A percentile compares a stretch with the other conserved stretches of the same genome.
These are phyloP conservation scores for Siniperca obscura DNA, from an alignment of 2,797 vertebrate species.

Conservation along the genomic window DNA sequence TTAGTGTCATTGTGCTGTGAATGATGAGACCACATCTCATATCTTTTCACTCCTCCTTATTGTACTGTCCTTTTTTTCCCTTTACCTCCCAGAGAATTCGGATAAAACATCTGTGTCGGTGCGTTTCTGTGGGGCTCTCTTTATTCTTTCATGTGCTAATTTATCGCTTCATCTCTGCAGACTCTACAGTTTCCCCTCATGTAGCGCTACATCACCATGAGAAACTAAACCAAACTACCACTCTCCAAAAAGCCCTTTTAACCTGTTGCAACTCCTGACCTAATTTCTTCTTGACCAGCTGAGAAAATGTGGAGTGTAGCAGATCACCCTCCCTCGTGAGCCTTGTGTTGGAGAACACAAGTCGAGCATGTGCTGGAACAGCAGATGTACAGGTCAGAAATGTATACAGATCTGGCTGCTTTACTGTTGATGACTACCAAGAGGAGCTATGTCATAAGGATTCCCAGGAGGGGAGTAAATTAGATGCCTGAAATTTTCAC, in stretches of 20 bases:
- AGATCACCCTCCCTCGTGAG: conserved; percentile 68
- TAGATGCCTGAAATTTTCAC: conserved; percentile 64
- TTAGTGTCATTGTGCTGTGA: conserved; percentile 57
- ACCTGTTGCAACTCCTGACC: conserved; percentile 80
- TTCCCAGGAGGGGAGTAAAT: conserved; percentile 69
- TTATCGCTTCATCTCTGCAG: conserved; percentile 52
- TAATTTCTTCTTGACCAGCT: conserved; percentile 77
- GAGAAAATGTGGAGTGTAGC: conserved; percentile 68
- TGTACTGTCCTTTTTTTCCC: conserved; percentile 22
- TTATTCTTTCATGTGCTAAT: conserved; percentile 52
- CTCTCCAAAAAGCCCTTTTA: conserved; percentile 70
- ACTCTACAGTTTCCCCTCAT: conserved; percentile 37
- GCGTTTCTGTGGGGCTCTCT: conserved; percentile 32
- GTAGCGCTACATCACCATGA: conserved; percentile 55
- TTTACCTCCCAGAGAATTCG: conserved; percentile 35
- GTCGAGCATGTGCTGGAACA: conserved; percentile 66
- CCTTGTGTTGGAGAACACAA: conserved; percentile 68
- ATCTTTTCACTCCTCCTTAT: conserved; percentile 43
- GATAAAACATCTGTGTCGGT: conserved; percentile 52
- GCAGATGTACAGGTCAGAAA: conserved; percentile 66
- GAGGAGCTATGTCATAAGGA: conserved; percentile 62
- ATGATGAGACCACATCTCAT: conserved; percentile 58
- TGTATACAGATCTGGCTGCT: conserved; percentile 76
- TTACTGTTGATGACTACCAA: conserved; percentile 69
- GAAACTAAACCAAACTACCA: conserved; percentile 57